Evolutionary conservation across 92 coral and sea anemone species (phyloP), one percentile per base, ranked within the genome.

Genomic region (Actinernus sp.): DNA sequence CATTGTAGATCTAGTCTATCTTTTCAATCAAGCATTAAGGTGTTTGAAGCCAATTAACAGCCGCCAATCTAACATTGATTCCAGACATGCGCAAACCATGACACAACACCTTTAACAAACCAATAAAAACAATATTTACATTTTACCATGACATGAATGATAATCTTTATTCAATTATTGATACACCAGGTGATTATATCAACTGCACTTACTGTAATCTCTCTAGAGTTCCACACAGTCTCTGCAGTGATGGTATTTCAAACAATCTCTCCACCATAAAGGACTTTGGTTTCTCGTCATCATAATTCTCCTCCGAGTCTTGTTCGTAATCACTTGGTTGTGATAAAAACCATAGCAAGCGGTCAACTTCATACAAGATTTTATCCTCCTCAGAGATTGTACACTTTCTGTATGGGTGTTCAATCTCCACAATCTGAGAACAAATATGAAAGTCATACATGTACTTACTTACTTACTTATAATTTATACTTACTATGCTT

Each of bases 331-430:
- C 49, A 40, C 48, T 46, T 3, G 83, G 73, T 4, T 56, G 57
- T 24, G 89, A 81, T 36, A 71, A 47, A 19, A 75, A 21, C 97
- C 97, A 90, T 56, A 90, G 60, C 1, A 71, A 24, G 30, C 88
- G 65, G 17, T 90, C 89, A 31, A 90, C 83, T 49, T 90, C 97
- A 27, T 62, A 68, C 29, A 90, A 40, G 20, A 90, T 86, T 54
- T 86, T 63, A 58, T 86, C 78, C 41, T 86, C 86, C 46, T 81
- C 66, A 19, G 92, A 59, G n/a, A 74, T 55, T 19, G 68, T 86
- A 48, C 81, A 46, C 47, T 67, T 80, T 65, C 86, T 64, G 73
- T 49, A 86, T 3, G 97, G 97, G 49, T 63, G 68, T 11, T 81
- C 79, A 27, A 64, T 92, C 43, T 71, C 68, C 44, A 79, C 76